Evolutionary conservation across 2,888 invertebrate species (phyloP).

Genomic region (Andrena haemorrhoa): DNA sequence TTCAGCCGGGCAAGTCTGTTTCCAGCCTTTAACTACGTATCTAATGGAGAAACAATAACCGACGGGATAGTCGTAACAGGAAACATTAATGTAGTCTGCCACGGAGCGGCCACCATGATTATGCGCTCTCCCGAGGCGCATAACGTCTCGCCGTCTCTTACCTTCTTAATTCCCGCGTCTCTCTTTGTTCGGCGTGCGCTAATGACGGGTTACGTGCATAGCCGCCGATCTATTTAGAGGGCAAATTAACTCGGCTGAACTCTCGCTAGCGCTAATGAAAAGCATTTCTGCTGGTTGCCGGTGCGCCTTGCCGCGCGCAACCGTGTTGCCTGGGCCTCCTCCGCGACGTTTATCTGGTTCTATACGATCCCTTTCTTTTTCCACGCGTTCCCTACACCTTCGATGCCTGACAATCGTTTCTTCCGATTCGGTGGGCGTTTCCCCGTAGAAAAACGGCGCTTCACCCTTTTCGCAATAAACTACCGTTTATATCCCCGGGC

Average conservation of each 20-base stretch:
- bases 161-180: slow-evolving; percentile 53
- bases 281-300: slow-evolving; percentile 60
- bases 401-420: not conserved
- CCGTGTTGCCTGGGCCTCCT: slow-evolving; percentile 6
- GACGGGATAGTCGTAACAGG: slow-evolving; percentile 57
- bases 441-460: not conserved
- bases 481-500: not conserved
- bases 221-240: slow-evolving; percentile 70
- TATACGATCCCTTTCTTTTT: not conserved
- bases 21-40: slow-evolving; percentile 63
- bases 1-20: slow-evolving; percentile 4
- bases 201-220: slow-evolving; percentile 66
- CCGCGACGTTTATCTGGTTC: slow-evolving; percentile 19
- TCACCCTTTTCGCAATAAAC: not conserved
- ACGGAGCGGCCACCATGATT: slow-evolving; percentile 35
- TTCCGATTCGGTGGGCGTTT: not conserved
- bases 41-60: slow-evolving; percentile 78
- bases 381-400: not conserved
- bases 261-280: slow-evolving; percentile 68
- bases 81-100: slow-evolving; percentile 58
- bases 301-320: slow-evolving; percentile 32
- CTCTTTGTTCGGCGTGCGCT: slow-evolving; percentile 65
- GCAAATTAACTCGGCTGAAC: slow-evolving; percentile 68
- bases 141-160: slow-evolving; percentile 40
- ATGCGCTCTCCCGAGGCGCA: slow-evolving; percentile 29